phyloP scores from a whole-genome alignment of 2,888 invertebrate species.

The Frankliniella fusca region DNA sequence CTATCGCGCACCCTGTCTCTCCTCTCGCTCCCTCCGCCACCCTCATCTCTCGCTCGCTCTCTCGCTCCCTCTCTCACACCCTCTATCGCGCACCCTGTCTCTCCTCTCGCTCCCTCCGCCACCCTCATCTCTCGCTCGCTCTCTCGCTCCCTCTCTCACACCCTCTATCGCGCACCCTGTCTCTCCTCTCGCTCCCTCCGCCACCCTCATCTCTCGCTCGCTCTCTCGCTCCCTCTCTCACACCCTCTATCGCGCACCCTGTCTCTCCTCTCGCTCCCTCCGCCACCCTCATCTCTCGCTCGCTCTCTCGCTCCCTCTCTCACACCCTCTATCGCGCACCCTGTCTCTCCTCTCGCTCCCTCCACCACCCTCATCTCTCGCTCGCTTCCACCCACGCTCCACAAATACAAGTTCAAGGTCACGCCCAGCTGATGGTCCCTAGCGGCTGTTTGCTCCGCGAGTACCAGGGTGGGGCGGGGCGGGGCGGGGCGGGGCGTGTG shows the following conservation, averaged over 20 bases:
- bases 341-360: not conserved
- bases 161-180: not conserved
- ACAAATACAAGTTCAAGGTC: constrained; percentile 1
- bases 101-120: not conserved
- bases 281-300: too few species aligned
- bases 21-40: too few species aligned
- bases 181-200: not conserved
- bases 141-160: not conserved
- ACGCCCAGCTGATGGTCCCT: not conserved
- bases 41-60: too few species aligned
- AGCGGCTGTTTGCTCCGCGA: not conserved
- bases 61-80: not conserved
- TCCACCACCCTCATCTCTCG: not conserved
- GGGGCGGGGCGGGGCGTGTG: too few species aligned
- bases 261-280: too few species aligned
- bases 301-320: not conserved
- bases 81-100: too few species aligned
- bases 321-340: not conserved
- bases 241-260: too few species aligned
- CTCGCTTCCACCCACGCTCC: too few species aligned
- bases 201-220: too few species aligned
- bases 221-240: too few species aligned
- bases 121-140: not conserved
- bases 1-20: not conserved
- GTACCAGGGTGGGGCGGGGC: too few species aligned